Base-by-base conservation (phyloP, 2,888 invertebrate genomes). In the Callosobruchus maculatus region DNA sequence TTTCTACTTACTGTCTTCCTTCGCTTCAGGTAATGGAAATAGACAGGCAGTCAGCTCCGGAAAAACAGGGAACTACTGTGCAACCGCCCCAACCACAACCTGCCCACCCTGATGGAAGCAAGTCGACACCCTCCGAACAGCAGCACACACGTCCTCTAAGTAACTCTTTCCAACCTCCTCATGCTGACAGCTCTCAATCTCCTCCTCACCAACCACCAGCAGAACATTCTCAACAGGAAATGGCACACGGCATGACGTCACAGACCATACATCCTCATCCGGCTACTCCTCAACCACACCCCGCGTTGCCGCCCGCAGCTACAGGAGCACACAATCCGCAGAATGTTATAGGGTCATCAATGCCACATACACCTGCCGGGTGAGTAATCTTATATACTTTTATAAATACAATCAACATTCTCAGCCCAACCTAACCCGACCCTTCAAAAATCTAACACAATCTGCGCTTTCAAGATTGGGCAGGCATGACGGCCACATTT, bases 201-300 rank as follows among this genome's bases (percentile, higher is more conserved):
- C 70, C 22, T 20, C 70, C 70, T 20, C 18, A 77, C 0, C 75
- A 71, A 68, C 80, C 78, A 31, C 76, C 74, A 20, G 77, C 71
- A 31, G 75, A 74, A 68, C 77, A 73, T 69, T 13, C 49, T 49
- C 49, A 49, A 13, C 49, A 49, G 49, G 49, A 49, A 49, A 49
- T 49, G 49, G 26, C 26, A 7, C 26, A 26, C 26, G 7, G 7
- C 49, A 13, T 49, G 5, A 1, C 49, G 49, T 18, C 49, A 1
- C 49, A 49, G 18, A 1, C 13, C 13, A 49, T 49, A 18, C 49
- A 49, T 13, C 49, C 49, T 49, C 49, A 49, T 49, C 49, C 49
- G 49, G 49, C 13, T 13, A 13, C 13, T 49, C 49, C 4, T 1
- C 49, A 49, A 49, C 30, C 30, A 30, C 30, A 3, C 4, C 30